Conservation (phyloP, 1,140 invertebrate species). For the Odontomachus brunneus region DNA sequence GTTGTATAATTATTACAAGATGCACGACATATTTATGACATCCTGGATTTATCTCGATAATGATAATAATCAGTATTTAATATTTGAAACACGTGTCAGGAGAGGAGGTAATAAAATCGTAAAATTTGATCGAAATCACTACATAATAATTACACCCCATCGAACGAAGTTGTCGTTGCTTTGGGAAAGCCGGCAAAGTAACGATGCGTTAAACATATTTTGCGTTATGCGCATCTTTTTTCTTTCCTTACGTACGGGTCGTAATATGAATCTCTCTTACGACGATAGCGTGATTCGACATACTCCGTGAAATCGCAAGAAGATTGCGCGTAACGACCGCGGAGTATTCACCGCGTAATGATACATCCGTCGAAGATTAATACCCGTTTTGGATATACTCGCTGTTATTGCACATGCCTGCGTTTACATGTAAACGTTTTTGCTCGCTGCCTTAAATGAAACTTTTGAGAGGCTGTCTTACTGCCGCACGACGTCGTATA, state of each 20-base stretch:
- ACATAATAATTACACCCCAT: background rate
- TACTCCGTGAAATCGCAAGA: slow-evolving; percentile 58
- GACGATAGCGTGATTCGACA: slow-evolving; percentile 24
- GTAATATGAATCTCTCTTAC: slow-evolving; percentile 25
- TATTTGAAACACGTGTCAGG: background rate
- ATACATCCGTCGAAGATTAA: slow-evolving; percentile 74
- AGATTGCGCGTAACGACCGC: slow-evolving; percentile 52
- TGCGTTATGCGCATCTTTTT: background rate
- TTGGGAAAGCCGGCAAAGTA: slow-evolving; percentile 3
- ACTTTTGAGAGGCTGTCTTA: slow-evolving; percentile 8
- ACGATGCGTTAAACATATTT: background rate
- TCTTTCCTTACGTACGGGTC: slow-evolving; percentile 26
- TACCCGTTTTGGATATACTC: slow-evolving; percentile 69
- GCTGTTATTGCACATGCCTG: slow-evolving; percentile 63
- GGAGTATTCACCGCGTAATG: slow-evolving; percentile 42
- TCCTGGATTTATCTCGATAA: background rate
- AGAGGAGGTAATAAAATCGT: too few species aligned
- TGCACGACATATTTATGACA: too few species aligned
- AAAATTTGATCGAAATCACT: background rate
- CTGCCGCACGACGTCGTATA: background rate
- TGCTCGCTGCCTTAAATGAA: background rate
- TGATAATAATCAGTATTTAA: slow-evolving; percentile 4
- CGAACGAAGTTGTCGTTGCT: slow-evolving; percentile 18
- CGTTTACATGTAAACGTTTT: slow-evolving; percentile 44
- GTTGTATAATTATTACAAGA: too few species aligned